Evolutionary conservation across 2,888 invertebrate genomes (phyloP).

Genomic region (Chrysolina haemoptera): DNA sequence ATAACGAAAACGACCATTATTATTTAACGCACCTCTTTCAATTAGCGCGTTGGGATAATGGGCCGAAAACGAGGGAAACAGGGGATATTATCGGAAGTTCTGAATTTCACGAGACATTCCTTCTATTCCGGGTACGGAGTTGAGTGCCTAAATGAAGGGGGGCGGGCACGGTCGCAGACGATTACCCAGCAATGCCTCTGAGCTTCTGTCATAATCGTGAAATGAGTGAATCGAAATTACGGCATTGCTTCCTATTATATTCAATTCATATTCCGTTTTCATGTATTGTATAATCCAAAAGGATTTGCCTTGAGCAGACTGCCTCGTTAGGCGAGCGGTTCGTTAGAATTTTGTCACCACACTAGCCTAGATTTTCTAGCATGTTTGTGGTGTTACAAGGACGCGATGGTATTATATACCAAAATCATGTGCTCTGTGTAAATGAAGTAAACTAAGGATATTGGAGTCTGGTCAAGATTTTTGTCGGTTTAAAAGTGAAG

Average conservation of each 20-base stretch:
- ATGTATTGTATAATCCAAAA: constrained; percentile 64
- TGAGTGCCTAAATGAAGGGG: neutral
- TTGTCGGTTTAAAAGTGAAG: too few relatives aligned
- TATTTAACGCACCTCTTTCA: constrained; percentile 46
- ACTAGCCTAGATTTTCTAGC: neutral
- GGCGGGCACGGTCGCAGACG: constrained; percentile 38
- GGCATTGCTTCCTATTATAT: constrained; percentile 58
- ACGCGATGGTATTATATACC: too few relatives aligned
- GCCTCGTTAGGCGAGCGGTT: constrained; percentile 52
- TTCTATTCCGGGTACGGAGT: neutral
- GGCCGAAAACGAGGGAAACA: constrained; percentile 2
- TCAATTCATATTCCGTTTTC: constrained; percentile 62
- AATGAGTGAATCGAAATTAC: constrained; percentile 50
- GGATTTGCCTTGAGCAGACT: constrained; percentile 57
- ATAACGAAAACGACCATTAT: constrained; percentile 7
- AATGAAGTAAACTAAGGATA: too few relatives aligned
- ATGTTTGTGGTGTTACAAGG: too few relatives aligned
- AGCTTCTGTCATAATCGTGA: constrained; percentile 50
- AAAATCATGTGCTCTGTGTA: too few relatives aligned
- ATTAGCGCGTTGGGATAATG: constrained; percentile 26
- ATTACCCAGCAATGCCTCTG: constrained; percentile 44
- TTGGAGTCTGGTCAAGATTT: too few relatives aligned
- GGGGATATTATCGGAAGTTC: constrained; percentile 18
- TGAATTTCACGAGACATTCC: constrained; percentile 12
- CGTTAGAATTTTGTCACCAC: neutral